A percentile compares a stretch with the other conserved stretches of the same genome.
Conservation (phyloP, 2,113 vertebrate genomes). For the Pelodiscus sinensis region DNA sequence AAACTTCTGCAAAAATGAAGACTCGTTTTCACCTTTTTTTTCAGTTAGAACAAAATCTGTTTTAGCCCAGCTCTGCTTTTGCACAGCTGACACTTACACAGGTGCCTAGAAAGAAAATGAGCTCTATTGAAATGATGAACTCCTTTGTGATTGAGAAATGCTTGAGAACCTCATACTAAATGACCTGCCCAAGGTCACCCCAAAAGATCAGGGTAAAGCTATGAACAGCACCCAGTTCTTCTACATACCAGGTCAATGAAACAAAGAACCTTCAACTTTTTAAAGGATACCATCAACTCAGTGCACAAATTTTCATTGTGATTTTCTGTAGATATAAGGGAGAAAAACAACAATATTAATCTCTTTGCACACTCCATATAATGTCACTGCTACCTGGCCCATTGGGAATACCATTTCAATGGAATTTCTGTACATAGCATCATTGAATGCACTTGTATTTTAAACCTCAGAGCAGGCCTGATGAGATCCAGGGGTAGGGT, state of each 20-base stretch:
- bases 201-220: neutral
- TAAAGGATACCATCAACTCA: neutral
- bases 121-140: neutral
- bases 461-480: neutral
- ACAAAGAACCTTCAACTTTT: neutral
- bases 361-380: rapidly evolving
- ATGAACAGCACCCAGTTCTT: rapidly evolving
- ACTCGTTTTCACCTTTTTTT: neutral
- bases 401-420: neutral
- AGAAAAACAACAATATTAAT: neutral
- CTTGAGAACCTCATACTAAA: neutral
- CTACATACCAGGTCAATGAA: neutral
- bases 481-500: neutral
- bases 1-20: neutral
- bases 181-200: rapidly evolving
- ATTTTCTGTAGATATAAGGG: neutral
- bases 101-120: rapidly evolving
- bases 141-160: neutral
- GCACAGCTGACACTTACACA: neutral
- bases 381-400: neutral
- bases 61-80: neutral
- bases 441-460: neutral
- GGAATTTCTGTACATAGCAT: neutral
- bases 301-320: rapidly evolving
- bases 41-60: neutral